These are phyloP conservation scores for Teleogryllus occipitalis DNA, from an alignment of 1,140 invertebrate species.

Conservation along the genomic window DNA sequence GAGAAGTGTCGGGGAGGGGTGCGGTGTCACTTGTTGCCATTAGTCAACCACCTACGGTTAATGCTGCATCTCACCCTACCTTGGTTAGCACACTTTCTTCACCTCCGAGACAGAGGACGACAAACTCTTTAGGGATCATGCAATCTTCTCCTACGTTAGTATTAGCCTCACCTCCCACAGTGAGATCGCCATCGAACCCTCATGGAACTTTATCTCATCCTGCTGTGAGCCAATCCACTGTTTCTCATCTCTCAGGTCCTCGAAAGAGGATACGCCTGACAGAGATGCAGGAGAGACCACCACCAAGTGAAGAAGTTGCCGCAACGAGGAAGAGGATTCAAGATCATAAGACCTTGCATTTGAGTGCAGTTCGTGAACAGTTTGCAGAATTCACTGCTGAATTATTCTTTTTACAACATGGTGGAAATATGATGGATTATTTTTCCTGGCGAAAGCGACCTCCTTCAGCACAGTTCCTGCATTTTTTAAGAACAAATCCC, in stretches of 20 bases:
- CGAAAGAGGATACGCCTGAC: slow-evolving; percentile 37
- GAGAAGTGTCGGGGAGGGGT: slow-evolving; percentile 13
- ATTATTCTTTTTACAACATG: slow-evolving; percentile 73
- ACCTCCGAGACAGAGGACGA: slow-evolving; percentile 19
- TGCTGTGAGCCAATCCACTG: slow-evolving; percentile 24
- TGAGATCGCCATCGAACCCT: slow-evolving; percentile 10
- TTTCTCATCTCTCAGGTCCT: slow-evolving; percentile 26
- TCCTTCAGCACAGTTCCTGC: slow-evolving; percentile 57
- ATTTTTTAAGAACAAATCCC: slow-evolving; percentile 64
- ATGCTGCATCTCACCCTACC: slow-evolving; percentile 20
- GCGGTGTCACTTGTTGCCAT: slow-evolving; percentile 21
- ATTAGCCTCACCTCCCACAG: slow-evolving; percentile 13
- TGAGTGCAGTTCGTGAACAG: slow-evolving; percentile 41
- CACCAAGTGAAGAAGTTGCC: slow-evolving; percentile 24
- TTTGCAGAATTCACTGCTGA: slow-evolving; percentile 76
- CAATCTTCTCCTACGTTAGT: slow-evolving; percentile 16
- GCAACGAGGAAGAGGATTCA: slow-evolving; percentile 32
- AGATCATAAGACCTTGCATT: slow-evolving; percentile 40
- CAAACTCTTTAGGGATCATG: slow-evolving; percentile 5
- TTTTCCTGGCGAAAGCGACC: slow-evolving; percentile 70
- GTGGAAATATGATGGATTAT: slow-evolving; percentile 82
- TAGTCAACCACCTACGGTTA: slow-evolving; percentile 17
- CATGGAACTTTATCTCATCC: slow-evolving; percentile 9
- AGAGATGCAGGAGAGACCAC: slow-evolving; percentile 32
- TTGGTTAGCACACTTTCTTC: slow-evolving; percentile 21